Evolutionary conservation across 2,113 vertebrate species (phyloP).

Genomic region (Macrotis lagotis): DNA sequence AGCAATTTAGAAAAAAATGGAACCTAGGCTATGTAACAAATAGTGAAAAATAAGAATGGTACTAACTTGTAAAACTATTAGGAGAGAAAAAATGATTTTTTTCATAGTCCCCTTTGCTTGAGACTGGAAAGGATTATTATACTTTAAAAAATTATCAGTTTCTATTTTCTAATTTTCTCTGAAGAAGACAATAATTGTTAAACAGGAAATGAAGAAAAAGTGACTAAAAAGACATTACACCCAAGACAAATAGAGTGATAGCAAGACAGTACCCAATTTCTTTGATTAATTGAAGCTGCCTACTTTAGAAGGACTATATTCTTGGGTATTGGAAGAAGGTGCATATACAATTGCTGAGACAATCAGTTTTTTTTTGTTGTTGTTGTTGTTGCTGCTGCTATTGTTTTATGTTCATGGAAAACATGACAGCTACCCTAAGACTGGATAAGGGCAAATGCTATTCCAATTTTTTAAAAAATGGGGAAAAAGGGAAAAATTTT

Average conservation of each 20-base stretch:
- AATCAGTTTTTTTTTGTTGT: neutral
- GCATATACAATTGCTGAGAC: neutral
- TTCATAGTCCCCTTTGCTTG: too few relatives aligned
- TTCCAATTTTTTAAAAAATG: neutral
- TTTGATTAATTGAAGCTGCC: neutral
- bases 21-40: neutral
- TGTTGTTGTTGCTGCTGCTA: too few relatives aligned
- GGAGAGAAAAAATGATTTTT: too few relatives aligned
- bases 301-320: neutral
- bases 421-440: neutral
- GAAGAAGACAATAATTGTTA: neutral
- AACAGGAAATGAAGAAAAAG: neutral
- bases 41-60: neutral
- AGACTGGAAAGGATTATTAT: neutral
- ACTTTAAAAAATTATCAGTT: neutral
- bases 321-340: neutral
- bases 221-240: neutral
- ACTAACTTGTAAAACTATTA: neutral
- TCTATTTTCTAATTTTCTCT: neutral
- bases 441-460: neutral
- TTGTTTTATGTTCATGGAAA: too few relatives aligned
- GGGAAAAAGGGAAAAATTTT: neutral
- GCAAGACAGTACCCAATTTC: neutral
- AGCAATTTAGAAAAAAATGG: neutral
- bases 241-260: neutral